Conservation (phyloP, 2,113 vertebrate species). For the Crypturellus undulatus region DNA sequence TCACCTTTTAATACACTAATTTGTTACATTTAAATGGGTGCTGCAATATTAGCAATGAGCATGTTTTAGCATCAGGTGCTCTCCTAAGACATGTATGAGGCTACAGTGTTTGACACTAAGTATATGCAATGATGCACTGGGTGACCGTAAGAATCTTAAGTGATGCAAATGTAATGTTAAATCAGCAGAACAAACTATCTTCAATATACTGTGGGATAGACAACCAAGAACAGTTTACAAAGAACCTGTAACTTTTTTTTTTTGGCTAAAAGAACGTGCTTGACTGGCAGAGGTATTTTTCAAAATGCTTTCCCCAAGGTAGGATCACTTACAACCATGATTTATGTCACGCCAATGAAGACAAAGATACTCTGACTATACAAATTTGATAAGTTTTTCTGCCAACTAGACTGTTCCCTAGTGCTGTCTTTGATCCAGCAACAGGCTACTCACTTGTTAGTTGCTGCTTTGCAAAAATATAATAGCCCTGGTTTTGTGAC, state of each 20-base stretch:
- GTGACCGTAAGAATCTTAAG: not conserved
- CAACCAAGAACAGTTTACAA: not conserved
- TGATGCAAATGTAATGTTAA: not conserved
- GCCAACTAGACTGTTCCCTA: not conserved
- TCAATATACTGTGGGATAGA: not conserved
- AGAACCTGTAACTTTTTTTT: not conserved
- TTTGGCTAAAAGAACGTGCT: not conserved
- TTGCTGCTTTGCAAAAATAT: not conserved
- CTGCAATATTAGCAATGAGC: not conserved
- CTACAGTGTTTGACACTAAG: not conserved
- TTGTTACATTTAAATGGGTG: not conserved
- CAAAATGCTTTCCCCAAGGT: not conserved
- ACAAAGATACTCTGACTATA: not conserved
- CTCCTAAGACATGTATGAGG: not conserved
- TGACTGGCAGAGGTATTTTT: not conserved
- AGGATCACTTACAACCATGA: not conserved
- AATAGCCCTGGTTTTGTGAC: not conserved
- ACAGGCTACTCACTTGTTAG: not conserved
- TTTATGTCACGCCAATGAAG: not conserved
- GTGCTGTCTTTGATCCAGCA: not conserved
- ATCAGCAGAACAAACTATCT: not conserved
- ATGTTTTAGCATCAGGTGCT: not conserved
- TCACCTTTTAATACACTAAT: not conserved
- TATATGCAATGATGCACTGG: not conserved
- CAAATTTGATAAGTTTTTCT: not conserved